Evolutionary conservation across 2,113 vertebrate genomes (phyloP).

Genomic region (Aspiorhynchus laticeps): DNA sequence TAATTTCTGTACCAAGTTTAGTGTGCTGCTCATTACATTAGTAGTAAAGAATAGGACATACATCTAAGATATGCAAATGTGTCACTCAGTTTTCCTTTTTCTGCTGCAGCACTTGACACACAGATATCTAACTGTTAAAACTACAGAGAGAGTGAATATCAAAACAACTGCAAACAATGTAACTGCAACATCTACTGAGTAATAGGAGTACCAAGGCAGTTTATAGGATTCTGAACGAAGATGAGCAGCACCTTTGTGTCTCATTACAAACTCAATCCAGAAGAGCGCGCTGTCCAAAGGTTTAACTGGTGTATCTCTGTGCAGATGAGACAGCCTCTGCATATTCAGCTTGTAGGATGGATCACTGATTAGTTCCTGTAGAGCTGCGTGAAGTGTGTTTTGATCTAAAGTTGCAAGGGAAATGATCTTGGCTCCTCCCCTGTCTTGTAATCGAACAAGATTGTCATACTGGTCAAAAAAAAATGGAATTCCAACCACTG

Average conservation of each 20-base stretch:
- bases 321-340: conserved; percentile 24
- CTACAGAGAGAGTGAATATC: background rate
- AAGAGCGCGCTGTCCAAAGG: conserved; percentile 40
- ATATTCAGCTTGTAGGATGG: conserved; percentile 19
- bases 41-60: background rate
- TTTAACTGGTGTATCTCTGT: conserved; percentile 19
- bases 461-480: conserved; percentile 37
- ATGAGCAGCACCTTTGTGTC: no score
- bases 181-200: background rate
- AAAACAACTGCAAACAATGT: background rate
- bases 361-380: conserved; percentile 8
- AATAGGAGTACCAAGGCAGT: no score
- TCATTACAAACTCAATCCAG: conserved; percentile 42
- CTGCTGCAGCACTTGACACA: background rate
- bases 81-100: conserved; percentile 11
- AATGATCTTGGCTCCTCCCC: background rate
- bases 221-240: no score
- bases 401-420: background rate
- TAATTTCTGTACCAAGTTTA: background rate
- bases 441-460: conserved; percentile 12
- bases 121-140: background rate
- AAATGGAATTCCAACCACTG: conserved; percentile 33
- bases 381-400: background rate
- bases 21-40: background rate
- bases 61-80: background rate